These are phyloP conservation scores for Ladona fulva DNA, from an alignment of 1,140 invertebrate species.

Conservation along the genomic window DNA sequence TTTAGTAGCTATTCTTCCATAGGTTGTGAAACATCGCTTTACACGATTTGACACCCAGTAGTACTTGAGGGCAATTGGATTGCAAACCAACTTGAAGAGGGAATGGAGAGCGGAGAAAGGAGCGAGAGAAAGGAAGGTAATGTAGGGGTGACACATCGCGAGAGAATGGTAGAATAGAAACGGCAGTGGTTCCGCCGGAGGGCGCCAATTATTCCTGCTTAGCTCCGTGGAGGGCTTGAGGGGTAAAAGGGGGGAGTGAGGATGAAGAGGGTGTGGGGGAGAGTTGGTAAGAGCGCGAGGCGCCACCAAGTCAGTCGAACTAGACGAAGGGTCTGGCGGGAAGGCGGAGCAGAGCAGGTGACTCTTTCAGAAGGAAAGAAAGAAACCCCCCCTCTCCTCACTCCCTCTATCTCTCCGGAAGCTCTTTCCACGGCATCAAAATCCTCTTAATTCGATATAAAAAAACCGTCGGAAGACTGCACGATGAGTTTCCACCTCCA, in stretches of 20 bases:
- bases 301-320: background rate
- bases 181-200: background rate
- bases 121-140: background rate
- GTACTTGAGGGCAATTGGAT: too few species aligned
- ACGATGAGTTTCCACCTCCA: background rate
- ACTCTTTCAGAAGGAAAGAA: background rate
- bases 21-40: too few species aligned
- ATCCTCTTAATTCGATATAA: background rate
- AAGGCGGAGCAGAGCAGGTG: background rate
- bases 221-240: background rate
- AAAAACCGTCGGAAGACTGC: background rate
- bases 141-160: background rate
- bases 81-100: too few species aligned
- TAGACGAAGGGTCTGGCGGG: background rate
- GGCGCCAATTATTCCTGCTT: slow-evolving; percentile 2
- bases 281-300: background rate
- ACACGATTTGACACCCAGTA: too few species aligned
- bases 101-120: background rate
- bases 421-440: background rate
- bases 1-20: too few species aligned
- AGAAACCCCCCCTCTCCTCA: background rate
- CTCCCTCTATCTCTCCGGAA: background rate
- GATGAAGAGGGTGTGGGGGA: background rate
- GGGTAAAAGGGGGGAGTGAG: background rate
- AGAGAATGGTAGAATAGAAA: background rate